Base-by-base conservation (phyloP, 2,888 invertebrate genomes). In the Graphium colonna region DNA sequence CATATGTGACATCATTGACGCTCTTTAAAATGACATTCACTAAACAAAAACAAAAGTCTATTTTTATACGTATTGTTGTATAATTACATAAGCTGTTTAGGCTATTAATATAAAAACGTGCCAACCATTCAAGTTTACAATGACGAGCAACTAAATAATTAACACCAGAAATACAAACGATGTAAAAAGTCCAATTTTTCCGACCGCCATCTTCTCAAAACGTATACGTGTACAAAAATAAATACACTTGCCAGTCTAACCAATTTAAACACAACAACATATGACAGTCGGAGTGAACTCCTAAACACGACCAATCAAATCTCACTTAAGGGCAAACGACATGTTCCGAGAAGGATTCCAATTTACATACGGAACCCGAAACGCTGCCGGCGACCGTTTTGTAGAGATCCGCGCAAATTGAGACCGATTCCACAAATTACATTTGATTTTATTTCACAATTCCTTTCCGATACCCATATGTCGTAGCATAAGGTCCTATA, bases 381-480 rank as follows among this genome's bases (percentile, higher is more conserved):
- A 31, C 44, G 49, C 54, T 54, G 56, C 58, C 60, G 49, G 50
- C 51, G 53, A 48, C n/a, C 38, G 66, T 56, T 16, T 31, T n/a
- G 47, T 65, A 68, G 61, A 26, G 56, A 61, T 64, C 56, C 36
- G 36, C 36, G 61, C 76, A 77, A 85, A 85, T 82, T 82, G 84
- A 73, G 73, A 80, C 71, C 72, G 69, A 80, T 73, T 62, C 66
- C 65, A 68, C 70, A 77, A 81, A 80, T 86, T 77, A 80, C 76
- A 74, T 83, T 82, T 82, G 84, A 86, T 87, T 85, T 85, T 84
- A 82, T 84, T 85, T 82, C 75, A 81, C 82, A 82, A 84, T 84
- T 84, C 77, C 77, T 80, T 84, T 81, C 73, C 76, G 70, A 81
- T 82, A 67, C 36, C 56, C 40, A 58, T 45, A 18, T 48, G 49